Evolutionary conservation across 2,888 invertebrate species (phyloP).

Genomic region (Pedicia rivosa): DNA sequence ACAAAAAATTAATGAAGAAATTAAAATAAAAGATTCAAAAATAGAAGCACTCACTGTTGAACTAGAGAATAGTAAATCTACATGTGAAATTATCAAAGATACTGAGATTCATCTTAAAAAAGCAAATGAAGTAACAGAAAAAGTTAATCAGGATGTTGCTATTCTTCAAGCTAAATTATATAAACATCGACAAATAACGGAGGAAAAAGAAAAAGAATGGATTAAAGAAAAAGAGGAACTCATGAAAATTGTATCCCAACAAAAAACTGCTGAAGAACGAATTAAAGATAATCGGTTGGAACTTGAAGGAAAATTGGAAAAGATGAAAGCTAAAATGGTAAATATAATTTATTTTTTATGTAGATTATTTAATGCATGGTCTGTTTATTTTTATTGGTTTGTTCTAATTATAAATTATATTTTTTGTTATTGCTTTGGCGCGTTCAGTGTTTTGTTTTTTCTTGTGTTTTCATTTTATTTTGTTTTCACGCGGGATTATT

Average conservation of each 20-base stretch:
- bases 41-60: not conserved
- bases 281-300: conserved; percentile 34
- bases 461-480: too few species aligned
- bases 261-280: conserved; percentile 19
- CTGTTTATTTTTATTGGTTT: too few species aligned
- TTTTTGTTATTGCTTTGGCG: too few species aligned
- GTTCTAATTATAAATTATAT: too few species aligned
- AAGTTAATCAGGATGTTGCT: conserved; percentile 20
- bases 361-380: conserved; percentile 6
- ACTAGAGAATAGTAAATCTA: not conserved
- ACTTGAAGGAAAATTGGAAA: conserved; percentile 57
- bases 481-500: too few species aligned
- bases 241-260: conserved; percentile 9
- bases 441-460: too few species aligned
- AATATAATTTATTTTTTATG: conserved; percentile 22
- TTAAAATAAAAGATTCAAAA: not conserved
- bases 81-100: not conserved
- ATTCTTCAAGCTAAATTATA: conserved; percentile 26
- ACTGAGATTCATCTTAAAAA: conserved; percentile 1
- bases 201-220: conserved; percentile 15
- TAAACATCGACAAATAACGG: conserved; percentile 14
- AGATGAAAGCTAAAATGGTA: conserved; percentile 71
- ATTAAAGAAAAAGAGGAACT: conserved; percentile 19
- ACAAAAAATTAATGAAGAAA: too few species aligned
- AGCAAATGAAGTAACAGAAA: conserved; percentile 12